Conservation (phyloP, 2,888 invertebrate genomes). For the Bugula neritina region DNA sequence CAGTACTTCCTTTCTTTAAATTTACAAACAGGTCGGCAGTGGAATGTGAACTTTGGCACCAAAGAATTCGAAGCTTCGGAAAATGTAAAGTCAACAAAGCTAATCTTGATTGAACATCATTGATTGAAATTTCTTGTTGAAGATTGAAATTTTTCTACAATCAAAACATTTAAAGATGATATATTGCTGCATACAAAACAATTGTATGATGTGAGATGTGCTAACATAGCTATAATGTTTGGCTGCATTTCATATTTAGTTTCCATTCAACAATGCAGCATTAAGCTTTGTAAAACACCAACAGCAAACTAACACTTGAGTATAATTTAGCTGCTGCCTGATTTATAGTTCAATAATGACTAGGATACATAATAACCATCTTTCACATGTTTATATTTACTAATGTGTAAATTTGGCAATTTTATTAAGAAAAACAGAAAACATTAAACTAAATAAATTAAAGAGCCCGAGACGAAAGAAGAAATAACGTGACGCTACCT, state of each 20-base stretch:
- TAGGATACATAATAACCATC: no score
- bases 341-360: no score
- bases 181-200: not conserved
- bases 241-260: no score
- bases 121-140: conserved; percentile 63
- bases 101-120: conserved; percentile 77
- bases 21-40: conserved; percentile 93
- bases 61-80: conserved; percentile 82
- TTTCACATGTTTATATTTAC: no score
- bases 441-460: no score
- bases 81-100: conserved; percentile 90
- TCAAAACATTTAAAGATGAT: not conserved
- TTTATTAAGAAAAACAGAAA: no score
- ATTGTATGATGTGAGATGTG: not conserved
- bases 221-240: not conserved
- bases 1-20: conserved; percentile 72
- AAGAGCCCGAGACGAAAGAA: no score
- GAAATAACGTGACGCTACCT: conserved; percentile 62
- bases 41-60: conserved; percentile 94
- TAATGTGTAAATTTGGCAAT: no score
- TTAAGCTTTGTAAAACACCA: no score
- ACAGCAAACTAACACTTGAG: no score
- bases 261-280: no score
- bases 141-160: conserved; percentile 24
- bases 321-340: no score